These are phyloP conservation scores for Berghia stephanieae DNA, from an alignment of 1,140 invertebrate genomes.

Conservation along the genomic window DNA sequence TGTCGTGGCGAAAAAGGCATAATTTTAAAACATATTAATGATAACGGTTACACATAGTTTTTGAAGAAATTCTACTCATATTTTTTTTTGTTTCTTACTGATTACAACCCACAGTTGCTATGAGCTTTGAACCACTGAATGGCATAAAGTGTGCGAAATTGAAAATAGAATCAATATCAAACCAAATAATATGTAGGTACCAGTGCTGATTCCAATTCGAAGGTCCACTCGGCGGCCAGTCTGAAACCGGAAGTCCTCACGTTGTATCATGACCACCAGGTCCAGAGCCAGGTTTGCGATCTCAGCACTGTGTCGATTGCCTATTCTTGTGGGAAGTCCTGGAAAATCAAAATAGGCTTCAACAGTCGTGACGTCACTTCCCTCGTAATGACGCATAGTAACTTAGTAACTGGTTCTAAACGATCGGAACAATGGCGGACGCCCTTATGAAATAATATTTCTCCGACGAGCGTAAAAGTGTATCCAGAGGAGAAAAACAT, in stretches of 20 bases:
- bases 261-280: slow-evolving; percentile 65
- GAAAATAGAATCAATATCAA: background rate
- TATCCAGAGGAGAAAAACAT: too few species aligned
- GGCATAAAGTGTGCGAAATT: background rate
- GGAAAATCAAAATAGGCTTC: too few species aligned
- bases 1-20: too few species aligned
- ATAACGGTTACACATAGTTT: background rate
- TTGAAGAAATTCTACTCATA: background rate
- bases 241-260: slow-evolving; percentile 29
- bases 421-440: too few species aligned
- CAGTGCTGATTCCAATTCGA: slow-evolving; percentile 47
- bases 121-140: background rate
- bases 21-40: background rate
- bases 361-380: too few species aligned
- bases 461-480: too few species aligned
- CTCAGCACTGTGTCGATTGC: slow-evolving; percentile 80
- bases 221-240: slow-evolving; percentile 63
- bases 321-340: slow-evolving; percentile 81
- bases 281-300: slow-evolving; percentile 79
- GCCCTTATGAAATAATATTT: too few species aligned
- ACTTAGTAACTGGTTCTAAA: too few species aligned
- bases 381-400: too few species aligned
- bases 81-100: background rate
- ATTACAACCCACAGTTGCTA: background rate
- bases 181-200: slow-evolving; percentile 9